A percentile compares a stretch with the other conserved stretches of the same genome.
These are phyloP conservation scores for Ctenochaetus hawaiiensis DNA, from an alignment of 2,797 vertebrate genomes.

Conservation along the genomic window DNA sequence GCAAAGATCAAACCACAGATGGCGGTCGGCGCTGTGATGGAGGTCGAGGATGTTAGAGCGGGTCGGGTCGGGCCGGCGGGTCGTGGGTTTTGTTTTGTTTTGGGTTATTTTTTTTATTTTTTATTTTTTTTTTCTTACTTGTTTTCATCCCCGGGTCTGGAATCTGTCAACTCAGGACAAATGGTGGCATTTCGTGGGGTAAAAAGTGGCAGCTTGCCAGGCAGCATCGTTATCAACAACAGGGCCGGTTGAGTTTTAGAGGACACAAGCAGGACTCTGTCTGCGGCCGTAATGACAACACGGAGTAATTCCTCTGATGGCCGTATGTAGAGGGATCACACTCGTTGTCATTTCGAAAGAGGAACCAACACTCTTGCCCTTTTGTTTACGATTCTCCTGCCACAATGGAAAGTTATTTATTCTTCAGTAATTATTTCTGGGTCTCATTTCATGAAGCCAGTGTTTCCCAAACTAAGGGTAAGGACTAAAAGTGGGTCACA, in stretches of 20 bases:
- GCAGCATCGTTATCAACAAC: constrained; percentile 70
- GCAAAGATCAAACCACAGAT: constrained; percentile 72
- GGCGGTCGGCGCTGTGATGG: constrained; percentile 55
- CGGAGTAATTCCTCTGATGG: constrained; percentile 15
- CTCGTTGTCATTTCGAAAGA: constrained; percentile 7
- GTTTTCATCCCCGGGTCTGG: constrained; percentile 62
- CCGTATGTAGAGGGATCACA: background rate
- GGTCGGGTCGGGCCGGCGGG: constrained; percentile 36
- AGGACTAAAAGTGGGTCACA: too few relatives aligned
- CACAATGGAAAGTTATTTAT: constrained; percentile 43
- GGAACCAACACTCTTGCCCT: constrained; percentile 22
- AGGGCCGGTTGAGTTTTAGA: constrained; percentile 63
- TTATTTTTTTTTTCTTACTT: constrained; percentile 32
- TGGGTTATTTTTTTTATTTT: background rate
- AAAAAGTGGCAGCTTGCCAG: constrained; percentile 59
- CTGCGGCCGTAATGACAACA: constrained; percentile 33
- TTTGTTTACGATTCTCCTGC: constrained; percentile 32
- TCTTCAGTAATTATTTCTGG: constrained; percentile 58
- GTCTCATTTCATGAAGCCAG: constrained; percentile 22
- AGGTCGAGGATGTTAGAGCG: constrained; percentile 59
- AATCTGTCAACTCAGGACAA: constrained; percentile 80
- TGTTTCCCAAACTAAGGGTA: too few relatives aligned
- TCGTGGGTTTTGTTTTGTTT: constrained; percentile 2
- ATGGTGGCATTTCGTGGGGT: constrained; percentile 63
- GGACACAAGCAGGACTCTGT: constrained; percentile 60